These are phyloP conservation scores for Nothoprocta perdicaria DNA, from an alignment of 2,113 vertebrate genomes.

Conservation along the genomic window DNA sequence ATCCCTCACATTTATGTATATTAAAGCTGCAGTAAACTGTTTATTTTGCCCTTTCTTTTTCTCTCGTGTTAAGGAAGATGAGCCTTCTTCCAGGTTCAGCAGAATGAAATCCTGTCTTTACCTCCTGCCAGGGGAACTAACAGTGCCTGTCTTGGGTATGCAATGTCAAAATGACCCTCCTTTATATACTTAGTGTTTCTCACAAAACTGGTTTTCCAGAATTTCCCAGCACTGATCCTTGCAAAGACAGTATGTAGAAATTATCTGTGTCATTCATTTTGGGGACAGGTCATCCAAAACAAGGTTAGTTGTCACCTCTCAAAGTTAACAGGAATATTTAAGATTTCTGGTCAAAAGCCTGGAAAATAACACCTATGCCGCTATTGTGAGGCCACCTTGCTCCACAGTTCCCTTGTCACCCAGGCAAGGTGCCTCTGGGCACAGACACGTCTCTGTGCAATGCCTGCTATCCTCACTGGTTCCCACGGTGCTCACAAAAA, in stretches of 20 bases:
- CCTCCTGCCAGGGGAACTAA: neutral
- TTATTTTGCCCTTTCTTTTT: neutral
- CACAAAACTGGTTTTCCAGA: neutral
- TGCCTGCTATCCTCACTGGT: neutral
- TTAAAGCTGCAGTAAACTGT: neutral
- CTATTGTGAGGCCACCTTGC: neutral
- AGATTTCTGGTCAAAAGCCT: conserved; percentile 12
- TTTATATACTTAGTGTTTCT: conserved; percentile 25
- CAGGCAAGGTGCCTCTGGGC: neutral
- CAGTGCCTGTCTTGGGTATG: neutral
- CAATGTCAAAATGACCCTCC: neutral
- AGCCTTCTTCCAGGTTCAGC: neutral
- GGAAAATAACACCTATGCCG: neutral
- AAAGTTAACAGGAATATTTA: conserved; percentile 41
- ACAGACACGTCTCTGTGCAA: neutral
- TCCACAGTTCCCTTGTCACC: neutral
- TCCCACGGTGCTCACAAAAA: neutral
- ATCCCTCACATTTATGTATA: neutral
- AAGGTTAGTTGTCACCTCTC: conserved; percentile 24
- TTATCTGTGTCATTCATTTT: conserved; percentile 48
- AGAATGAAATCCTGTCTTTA: neutral
- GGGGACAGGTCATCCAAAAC: neutral
- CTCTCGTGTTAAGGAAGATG: neutral
- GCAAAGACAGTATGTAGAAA: conserved; percentile 33
- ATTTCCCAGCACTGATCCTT: neutral